These are phyloP conservation scores for Accipiter virgatus DNA, from an alignment of 2,113 vertebrate genomes.

Conservation along the genomic window DNA sequence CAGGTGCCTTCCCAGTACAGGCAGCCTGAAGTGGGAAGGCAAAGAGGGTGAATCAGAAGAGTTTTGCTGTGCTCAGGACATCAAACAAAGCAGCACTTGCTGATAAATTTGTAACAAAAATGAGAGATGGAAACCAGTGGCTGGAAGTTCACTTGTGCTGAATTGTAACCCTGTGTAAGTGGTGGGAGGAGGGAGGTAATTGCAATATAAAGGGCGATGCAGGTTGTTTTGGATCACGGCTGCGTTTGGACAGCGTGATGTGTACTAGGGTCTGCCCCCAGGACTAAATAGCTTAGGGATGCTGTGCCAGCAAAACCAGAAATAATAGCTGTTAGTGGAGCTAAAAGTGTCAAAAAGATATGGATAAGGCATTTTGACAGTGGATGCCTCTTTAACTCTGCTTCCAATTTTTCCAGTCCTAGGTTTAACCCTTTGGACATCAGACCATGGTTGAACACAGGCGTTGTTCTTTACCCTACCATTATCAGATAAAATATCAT, in stretches of 20 bases:
- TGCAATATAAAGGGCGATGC: neutral
- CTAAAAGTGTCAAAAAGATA: neutral
- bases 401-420: neutral
- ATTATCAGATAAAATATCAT: neutral
- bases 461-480: neutral
- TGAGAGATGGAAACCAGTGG: neutral
- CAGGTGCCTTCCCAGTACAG: neutral
- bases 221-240: neutral
- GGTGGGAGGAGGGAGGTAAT: neutral
- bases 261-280: neutral
- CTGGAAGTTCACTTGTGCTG: neutral
- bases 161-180: neutral
- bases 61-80: neutral
- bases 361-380: neutral
- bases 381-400: neutral
- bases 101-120: neutral
- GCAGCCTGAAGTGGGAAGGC: neutral
- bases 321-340: neutral
- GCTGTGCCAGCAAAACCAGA: neutral
- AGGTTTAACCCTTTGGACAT: neutral
- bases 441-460: neutral
- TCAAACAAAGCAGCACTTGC: neutral
- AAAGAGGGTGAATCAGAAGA: neutral
- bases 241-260: fast-evolving
- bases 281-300: neutral